Evolutionary conservation across 2,113 vertebrate genomes (phyloP), one percentile per base, ranked within the genome.

Genomic region (Menidia beryllina): DNA sequence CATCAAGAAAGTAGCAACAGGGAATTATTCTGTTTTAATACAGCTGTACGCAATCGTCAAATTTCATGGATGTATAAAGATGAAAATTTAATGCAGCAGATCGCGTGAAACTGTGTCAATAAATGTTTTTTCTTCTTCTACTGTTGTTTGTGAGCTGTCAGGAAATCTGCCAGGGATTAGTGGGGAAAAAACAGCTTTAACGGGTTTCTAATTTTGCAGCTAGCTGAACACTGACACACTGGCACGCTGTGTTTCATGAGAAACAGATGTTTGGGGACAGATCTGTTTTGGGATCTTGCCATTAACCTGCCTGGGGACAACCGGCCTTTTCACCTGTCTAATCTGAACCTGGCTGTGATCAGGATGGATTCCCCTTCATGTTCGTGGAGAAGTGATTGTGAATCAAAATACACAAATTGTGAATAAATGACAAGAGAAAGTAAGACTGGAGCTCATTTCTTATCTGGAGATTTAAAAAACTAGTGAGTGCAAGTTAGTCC

Each of bases 151-250:
- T 68, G 79, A 82, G 67, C 63, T 26, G 50, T 78, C 68, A 76
- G 62, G 69, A 65, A 84, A 67, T 80, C 59, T 78, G 77, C 49
- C 41, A 63, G 69, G 68, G 69, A 84, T 87, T 84, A 84, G 12
- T 3, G 41, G 24, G 36, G 26, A 30, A 34, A 65, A 76, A 75
- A 71, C 68, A 69, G 67, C 39, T 60, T 75, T 65, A 77, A 85
- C 74, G 82, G 77, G 55, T 81, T 85, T 85, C 79, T 82, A 85
- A 80, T 85, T 88, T 69, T 52, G 70, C 64, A 49, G 25, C 7
- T 58, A 64, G 30, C 30, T 34, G 30, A 34, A 34, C 5, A 10
- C 65, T 47, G 56, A 60, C 67, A 53, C 30, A 54, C 61, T 66
- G n/a, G 52, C 57, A 60, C 48, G 13, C 56, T 51, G 43, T 24